These are phyloP conservation scores for Minunthozetes semirufus DNA, from an alignment of 2,888 invertebrate genomes.

Conservation along the genomic window DNA sequence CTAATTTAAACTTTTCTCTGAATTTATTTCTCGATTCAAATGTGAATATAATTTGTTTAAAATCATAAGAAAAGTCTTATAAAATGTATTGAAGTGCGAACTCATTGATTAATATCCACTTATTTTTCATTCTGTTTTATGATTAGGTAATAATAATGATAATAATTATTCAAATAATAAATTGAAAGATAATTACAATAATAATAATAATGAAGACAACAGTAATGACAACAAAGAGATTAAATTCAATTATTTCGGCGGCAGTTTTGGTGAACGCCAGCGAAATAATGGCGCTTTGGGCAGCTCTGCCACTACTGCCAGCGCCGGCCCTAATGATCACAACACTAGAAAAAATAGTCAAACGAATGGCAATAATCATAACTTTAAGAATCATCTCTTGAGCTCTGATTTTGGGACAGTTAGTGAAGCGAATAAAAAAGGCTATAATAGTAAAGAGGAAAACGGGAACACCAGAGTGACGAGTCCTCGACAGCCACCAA, in stretches of 20 bases:
- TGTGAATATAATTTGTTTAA: no score
- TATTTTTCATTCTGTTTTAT: not conserved
- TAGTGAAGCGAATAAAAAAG: slow-evolving; percentile 19
- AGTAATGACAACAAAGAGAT: not conserved
- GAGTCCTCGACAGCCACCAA: not conserved
- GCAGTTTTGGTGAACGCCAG: slow-evolving; percentile 23
- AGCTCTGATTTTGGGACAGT: slow-evolving; percentile 27
- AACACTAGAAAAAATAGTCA: slow-evolving; percentile 6
- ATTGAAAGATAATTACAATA: not conserved
- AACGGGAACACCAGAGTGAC: slow-evolving; percentile 2
- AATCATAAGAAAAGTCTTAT: no score
- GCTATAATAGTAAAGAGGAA: slow-evolving; percentile 17
- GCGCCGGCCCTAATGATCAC: not conserved
- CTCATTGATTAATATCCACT: not conserved
- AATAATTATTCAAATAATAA: slow-evolving; percentile 9
- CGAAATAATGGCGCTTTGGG: not conserved
- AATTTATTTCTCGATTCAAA: no score
- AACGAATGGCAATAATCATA: slow-evolving; percentile 7
- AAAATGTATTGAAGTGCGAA: no score
- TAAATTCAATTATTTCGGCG: slow-evolving; percentile 22
- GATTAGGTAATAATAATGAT: not conserved
- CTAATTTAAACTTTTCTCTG: no score
- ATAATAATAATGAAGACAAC: slow-evolving; percentile 7
- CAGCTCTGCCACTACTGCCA: not conserved
- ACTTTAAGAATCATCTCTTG: not conserved